A percentile compares a stretch with the other conserved stretches of the same genome.
Evolutionary conservation across 1,140 invertebrate genomes (phyloP).

Genomic region (Colletes latitarsis): DNA sequence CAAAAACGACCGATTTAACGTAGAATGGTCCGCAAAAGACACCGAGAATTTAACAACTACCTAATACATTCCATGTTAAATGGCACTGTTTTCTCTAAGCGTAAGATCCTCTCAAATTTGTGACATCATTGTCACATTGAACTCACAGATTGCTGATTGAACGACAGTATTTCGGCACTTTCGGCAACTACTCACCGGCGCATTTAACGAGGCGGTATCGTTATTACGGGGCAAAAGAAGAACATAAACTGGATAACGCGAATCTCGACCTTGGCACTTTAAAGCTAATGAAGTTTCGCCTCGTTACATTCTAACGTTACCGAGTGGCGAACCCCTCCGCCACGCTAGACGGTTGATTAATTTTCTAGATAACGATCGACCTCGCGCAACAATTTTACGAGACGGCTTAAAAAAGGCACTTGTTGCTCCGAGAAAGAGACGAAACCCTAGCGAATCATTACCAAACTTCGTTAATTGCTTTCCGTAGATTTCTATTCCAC

Average conservation of each 20-base stretch:
- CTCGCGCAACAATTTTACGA: constrained; percentile 35
- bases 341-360: constrained; percentile 61
- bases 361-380: constrained; percentile 58
- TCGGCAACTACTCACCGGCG: not conserved
- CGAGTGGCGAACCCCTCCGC: constrained; percentile 33
- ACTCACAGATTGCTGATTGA: no score
- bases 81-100: not conserved
- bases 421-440: constrained; percentile 44
- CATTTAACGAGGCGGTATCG: constrained; percentile 15
- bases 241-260: not conserved
- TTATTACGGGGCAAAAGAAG: constrained; percentile 10
- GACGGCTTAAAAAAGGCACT: constrained; percentile 57
- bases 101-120: no score
- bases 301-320: constrained; percentile 66
- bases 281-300: constrained; percentile 68
- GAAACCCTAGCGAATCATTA: not conserved
- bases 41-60: no score
- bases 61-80: no score
- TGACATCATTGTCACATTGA: no score
- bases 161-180: not conserved
- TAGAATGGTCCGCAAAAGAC: no score
- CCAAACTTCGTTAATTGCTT: constrained; percentile 7
- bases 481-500: not conserved
- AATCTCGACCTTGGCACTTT: constrained; percentile 57
- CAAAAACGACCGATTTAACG: no score